These are phyloP conservation scores for Numenius arquata DNA, from an alignment of 2,113 vertebrate species.

Conservation along the genomic window DNA sequence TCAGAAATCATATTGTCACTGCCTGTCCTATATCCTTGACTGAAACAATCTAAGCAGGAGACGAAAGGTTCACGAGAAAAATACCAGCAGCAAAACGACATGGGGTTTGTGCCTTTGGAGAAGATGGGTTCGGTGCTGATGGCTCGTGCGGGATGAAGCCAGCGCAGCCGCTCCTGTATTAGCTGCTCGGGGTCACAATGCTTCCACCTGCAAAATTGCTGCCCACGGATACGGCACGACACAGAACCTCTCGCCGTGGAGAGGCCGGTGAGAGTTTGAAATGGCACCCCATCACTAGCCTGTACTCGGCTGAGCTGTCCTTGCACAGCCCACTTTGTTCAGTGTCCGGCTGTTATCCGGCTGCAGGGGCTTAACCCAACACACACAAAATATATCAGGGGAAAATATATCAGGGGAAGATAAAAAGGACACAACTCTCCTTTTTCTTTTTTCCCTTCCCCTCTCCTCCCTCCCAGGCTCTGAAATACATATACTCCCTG, in stretches of 20 bases:
- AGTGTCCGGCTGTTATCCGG: background rate
- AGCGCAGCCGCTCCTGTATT: background rate
- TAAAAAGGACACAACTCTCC: background rate
- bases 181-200: background rate
- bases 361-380: background rate
- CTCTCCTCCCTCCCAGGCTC: background rate
- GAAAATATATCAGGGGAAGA: background rate
- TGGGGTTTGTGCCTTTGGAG: background rate
- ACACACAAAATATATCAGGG: background rate
- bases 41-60: background rate
- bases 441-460: background rate
- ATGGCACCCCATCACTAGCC: background rate
- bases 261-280: background rate
- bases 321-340: background rate
- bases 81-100: background rate
- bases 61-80: background rate
- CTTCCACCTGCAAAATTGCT: background rate
- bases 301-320: rapidly evolving
- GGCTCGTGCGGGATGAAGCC: background rate
- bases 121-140: background rate
- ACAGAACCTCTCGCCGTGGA: background rate
- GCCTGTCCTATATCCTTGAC: background rate
- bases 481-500: background rate
- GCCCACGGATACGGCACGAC: rapidly evolving
- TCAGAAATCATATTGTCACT: background rate